Base-by-base conservation (phyloP, 2,113 vertebrate genomes). In the Plestiodon gilberti region DNA sequence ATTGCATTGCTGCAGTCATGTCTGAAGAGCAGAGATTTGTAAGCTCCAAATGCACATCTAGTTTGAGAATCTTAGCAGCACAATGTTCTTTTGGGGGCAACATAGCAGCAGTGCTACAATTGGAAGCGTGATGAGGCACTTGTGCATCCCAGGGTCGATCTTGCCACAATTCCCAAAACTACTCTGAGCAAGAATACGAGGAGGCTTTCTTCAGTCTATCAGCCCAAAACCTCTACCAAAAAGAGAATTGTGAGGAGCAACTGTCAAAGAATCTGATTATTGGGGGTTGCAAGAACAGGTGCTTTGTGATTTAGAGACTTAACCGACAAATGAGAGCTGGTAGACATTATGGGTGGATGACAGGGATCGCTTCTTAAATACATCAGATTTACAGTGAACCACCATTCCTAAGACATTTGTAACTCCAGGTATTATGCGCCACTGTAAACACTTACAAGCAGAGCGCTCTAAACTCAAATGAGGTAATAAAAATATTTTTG, bases 401-500 rank as follows among this genome's bases (percentile, higher is more conserved):
- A 78, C 33, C 62, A 85, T 79, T 71, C 28, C 48, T 78, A 23
- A 61, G 64, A 17, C 40, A 79, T 79, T 61, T 79, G 65, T 70
- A 86, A 61, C 67, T 86, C 55, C 38, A 33, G 77, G 48, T 80
- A 71, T 73, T 80, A 61, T 62, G n/a, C 22, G 48, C 38, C 57
- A 81, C 11, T 25, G 35, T 52, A 52, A 73, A 86, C 38, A 33
- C 77, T 86, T 79, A 62, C 11, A 80, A 80, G 67, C 55, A 86
- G 20, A 62, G 38, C 23, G 62, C 65, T 86, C 67, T 73, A 73
- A 86, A 80, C 73, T 30, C 35, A 59, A 80, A 80, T 80, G 67
- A 86, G 55, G 35, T 80, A 81, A 81, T 81, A 64, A 73, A 84
- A 62, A 80, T 80, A 38, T 81, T 62, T 67, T 67, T 86, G 67